Evolutionary conservation across 2,888 invertebrate species (phyloP).

Genomic region (Apodemia mormo): DNA sequence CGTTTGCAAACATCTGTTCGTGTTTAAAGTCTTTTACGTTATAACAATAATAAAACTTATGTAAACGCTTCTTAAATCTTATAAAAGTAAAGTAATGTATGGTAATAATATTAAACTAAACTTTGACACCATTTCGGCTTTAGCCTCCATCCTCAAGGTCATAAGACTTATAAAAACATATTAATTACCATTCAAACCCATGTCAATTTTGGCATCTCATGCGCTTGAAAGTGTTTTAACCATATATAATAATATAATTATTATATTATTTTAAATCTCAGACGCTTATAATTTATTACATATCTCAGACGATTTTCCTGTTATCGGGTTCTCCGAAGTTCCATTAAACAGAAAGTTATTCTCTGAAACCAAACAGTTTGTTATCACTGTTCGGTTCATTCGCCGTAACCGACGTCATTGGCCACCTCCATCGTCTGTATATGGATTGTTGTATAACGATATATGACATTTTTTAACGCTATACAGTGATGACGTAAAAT

Average conservation of each 20-base stretch:
- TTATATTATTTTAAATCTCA: too few relatives aligned
- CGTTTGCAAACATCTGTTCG: too few relatives aligned
- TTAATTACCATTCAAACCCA: neutral
- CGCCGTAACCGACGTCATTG: constrained; percentile 44
- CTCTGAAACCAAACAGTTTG: constrained; percentile 61
- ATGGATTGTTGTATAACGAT: neutral
- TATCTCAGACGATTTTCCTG: constrained; percentile 52
- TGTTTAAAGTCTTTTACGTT: too few relatives aligned
- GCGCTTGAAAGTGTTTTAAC: constrained; percentile 7
- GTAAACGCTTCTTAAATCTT: too few relatives aligned
- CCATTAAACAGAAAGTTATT: constrained; percentile 64
- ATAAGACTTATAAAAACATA: constrained; percentile 4
- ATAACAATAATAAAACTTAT: too few relatives aligned
- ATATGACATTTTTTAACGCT: constrained; percentile 40
- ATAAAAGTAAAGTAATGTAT: too few relatives aligned
- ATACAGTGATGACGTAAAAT: neutral
- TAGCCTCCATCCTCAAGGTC: neutral
- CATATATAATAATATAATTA: neutral
- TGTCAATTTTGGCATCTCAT: neutral
- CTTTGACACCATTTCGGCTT: neutral
- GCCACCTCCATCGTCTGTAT: neutral
- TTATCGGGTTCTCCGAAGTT: constrained; percentile 50
- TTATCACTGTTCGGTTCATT: constrained; percentile 50
- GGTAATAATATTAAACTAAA: too few relatives aligned
- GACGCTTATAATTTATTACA: constrained; percentile 18